These are phyloP conservation scores for Chromoteleia sp. DNA, from an alignment of 2,888 invertebrate species.

Conservation along the genomic window DNA sequence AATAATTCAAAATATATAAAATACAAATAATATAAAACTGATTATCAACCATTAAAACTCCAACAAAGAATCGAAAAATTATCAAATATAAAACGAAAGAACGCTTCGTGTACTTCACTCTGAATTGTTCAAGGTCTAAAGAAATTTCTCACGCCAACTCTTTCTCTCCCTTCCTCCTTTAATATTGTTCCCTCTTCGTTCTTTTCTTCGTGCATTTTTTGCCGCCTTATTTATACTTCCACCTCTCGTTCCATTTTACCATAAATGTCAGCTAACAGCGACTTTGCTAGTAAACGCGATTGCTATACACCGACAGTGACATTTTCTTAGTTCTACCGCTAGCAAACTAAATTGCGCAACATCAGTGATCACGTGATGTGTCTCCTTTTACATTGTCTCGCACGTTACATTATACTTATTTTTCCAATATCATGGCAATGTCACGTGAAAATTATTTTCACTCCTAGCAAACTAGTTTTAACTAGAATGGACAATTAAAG, in stretches of 20 bases:
- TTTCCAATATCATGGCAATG: slow-evolving; percentile 24
- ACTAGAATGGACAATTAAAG: too few relatives aligned
- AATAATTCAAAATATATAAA: neutral
- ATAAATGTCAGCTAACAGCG: slow-evolving; percentile 66
- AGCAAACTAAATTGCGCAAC: slow-evolving; percentile 65
- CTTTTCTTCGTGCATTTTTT: slow-evolving; percentile 59
- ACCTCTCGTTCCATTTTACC: slow-evolving; percentile 64
- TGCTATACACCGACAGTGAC: slow-evolving; percentile 61
- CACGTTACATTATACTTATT: slow-evolving; percentile 18
- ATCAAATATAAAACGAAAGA: slow-evolving; percentile 61
- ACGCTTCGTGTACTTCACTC: slow-evolving; percentile 59
- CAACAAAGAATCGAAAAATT: slow-evolving; percentile 55
- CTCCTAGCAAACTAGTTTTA: too few relatives aligned
- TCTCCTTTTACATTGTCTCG: slow-evolving; percentile 54
- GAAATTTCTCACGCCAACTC: slow-evolving; percentile 70
- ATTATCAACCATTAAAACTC: slow-evolving; percentile 37
- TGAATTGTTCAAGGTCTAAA: slow-evolving; percentile 70
- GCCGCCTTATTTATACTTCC: slow-evolving; percentile 66
- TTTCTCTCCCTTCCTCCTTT: slow-evolving; percentile 62
- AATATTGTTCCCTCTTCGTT: slow-evolving; percentile 59
- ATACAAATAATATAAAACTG: slow-evolving; percentile 23
- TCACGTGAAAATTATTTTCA: slow-evolving; percentile 3
- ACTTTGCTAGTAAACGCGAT: slow-evolving; percentile 55
- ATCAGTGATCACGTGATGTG: slow-evolving; percentile 41
- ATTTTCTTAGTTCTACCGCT: slow-evolving; percentile 60